Evolutionary conservation across 1,140 invertebrate species (phyloP).

Genomic region (Streblospio benedicti): DNA sequence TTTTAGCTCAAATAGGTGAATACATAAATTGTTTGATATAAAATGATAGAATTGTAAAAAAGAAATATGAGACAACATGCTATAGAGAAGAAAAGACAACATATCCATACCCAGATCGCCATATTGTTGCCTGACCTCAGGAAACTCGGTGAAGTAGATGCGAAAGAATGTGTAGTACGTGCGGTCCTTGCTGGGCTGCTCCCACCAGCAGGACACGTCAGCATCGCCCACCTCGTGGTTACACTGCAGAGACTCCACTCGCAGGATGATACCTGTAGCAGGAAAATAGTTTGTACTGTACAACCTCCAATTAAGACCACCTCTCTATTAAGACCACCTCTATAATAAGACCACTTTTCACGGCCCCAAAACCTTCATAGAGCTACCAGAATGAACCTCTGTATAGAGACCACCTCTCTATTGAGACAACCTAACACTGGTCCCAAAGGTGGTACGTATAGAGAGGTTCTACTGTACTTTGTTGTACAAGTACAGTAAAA

Average conservation of each 20-base stretch:
- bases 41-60: neutral
- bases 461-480: too few relatives aligned
- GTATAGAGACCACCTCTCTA: too few relatives aligned
- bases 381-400: too few relatives aligned
- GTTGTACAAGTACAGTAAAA: too few relatives aligned
- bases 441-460: too few relatives aligned
- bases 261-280: constrained; percentile 5
- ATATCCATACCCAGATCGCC: constrained; percentile 29
- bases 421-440: too few relatives aligned
- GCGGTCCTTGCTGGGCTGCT: constrained; percentile 4
- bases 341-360: too few relatives aligned
- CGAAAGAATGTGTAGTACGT: constrained; percentile 6
- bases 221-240: constrained; percentile 2
- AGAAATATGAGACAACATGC: neutral
- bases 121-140: constrained; percentile 42
- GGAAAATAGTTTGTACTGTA: neutral
- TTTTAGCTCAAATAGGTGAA: neutral
- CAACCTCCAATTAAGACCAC: too few relatives aligned
- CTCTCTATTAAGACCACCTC: too few relatives aligned
- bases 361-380: too few relatives aligned
- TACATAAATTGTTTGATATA: neutral
- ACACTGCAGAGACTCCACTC: constrained; percentile 3
- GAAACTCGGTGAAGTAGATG: constrained; percentile 7
- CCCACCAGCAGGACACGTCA: constrained; percentile 2
- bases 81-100: neutral